Evolutionary conservation across 2,797 vertebrate genomes (phyloP), one percentile per base, ranked within the genome.

Genomic region (Microchirus variegatus): DNA sequence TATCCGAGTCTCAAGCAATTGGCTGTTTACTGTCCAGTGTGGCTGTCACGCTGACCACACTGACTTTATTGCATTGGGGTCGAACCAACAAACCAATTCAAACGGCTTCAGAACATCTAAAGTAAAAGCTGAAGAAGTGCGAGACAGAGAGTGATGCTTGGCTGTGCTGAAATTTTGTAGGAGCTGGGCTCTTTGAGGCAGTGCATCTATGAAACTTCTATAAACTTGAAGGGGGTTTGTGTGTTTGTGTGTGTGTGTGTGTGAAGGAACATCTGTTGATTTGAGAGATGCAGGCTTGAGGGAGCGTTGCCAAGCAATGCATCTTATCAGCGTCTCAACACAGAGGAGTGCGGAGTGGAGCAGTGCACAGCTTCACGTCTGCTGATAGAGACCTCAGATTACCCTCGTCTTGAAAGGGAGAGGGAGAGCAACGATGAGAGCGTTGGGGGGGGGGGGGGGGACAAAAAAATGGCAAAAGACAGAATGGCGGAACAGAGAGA

Each of bases 181-280:
- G 62, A 68, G 59, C 53, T 26, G 47, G 26, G 47, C 11, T 26
- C 83, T 88, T 84, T 87, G 76, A 89, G 83, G 82, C 49, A 46
- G 46, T 38, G 53, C 73, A 78, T 83, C 83, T 74, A 56, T 73
- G 73, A 82, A 85, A 87, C 67, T 78, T 86, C 74, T 76, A 64
- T 78, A 80, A 87, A 89, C 72, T 84, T 77, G 67, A 81, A 81
- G 67, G 15, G 54, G 59, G 63, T 18, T 42, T 51, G 69, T 60
- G 63, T 36, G 71, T 51, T 57, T 51, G 47, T 70, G 66, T 79
- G 62, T 77, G 75, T 71, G 49, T 58, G 12, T 49, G 42, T 60
- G 57, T 67, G 56, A 56, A 59, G 67, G 70, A 87, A 85, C 87
- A 91, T 89, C 88, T 90, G 89, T 89, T 89, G 88, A 90, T 86